Evolutionary conservation across 30 jellyfish, hydroid and myxozoan genomes (phyloP).

Genomic region (Pseudorhiza aurosa): DNA sequence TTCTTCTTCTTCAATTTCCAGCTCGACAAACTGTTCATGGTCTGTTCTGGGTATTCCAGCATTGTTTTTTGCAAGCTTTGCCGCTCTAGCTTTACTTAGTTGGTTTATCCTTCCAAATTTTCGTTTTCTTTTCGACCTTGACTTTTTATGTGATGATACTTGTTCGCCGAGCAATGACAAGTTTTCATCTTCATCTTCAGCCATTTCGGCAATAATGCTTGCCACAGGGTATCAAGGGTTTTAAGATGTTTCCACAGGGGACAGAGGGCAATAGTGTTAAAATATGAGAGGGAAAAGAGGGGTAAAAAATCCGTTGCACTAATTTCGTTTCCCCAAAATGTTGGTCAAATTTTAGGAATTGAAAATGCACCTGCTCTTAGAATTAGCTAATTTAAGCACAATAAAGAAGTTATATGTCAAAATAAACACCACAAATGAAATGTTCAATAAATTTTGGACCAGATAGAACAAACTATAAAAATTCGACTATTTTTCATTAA

Average conservation of each 20-base stretch:
- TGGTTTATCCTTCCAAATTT: background rate
- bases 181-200: background rate
- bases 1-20: slow-evolving; percentile 4
- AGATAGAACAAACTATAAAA: background rate
- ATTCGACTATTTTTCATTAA: background rate
- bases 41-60: background rate
- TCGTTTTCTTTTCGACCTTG: slow-evolving; percentile 4
- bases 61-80: background rate
- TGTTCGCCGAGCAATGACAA: background rate
- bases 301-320: background rate
- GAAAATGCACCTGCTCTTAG: background rate
- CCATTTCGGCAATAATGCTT: background rate
- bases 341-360: background rate
- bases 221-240: slow-evolving; percentile 16
- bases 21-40: slow-evolving; percentile 6
- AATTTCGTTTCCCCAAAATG: background rate
- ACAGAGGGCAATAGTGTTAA: background rate
- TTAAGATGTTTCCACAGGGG: background rate
- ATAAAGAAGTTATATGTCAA: background rate
- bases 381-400: background rate
- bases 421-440: background rate
- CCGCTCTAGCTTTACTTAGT: background rate
- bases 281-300: background rate
- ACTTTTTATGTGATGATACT: background rate
- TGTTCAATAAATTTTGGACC: background rate